Conservation (phyloP, 1,140 invertebrate genomes). For the Caenorhabditis briggsae region DNA sequence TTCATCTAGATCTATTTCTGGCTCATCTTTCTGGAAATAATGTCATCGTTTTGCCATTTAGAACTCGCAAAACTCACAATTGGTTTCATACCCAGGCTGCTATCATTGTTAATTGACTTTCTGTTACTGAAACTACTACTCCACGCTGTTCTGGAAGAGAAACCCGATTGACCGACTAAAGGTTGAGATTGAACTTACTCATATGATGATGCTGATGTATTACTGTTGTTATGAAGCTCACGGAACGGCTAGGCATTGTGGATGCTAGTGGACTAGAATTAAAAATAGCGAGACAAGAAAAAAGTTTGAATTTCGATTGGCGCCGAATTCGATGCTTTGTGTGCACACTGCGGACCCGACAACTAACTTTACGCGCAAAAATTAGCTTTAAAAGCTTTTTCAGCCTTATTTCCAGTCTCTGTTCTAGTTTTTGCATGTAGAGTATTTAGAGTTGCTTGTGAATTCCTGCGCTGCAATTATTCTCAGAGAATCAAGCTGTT, state of each 20-base stretch:
- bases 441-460: no score
- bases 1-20: background rate
- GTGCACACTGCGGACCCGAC: background rate
- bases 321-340: background rate
- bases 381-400: no score
- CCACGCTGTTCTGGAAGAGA: constrained; percentile 19
- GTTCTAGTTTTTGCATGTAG: no score
- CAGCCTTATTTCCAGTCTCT: no score
- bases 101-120: constrained; percentile 20
- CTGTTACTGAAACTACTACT: constrained; percentile 9
- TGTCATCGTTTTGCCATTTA: background rate
- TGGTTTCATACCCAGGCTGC: background rate
- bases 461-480: no score
- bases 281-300: background rate
- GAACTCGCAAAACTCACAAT: background rate
- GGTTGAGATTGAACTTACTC: background rate
- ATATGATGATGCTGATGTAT: constrained; percentile 33
- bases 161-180: background rate
- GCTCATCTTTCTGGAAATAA: constrained; percentile 27
- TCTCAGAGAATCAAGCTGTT: background rate
- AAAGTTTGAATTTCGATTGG: constrained; percentile 10
- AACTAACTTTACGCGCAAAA: background rate
- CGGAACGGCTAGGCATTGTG: constrained; percentile 5
- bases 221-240: constrained; percentile 34
- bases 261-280: background rate